A percentile compares a stretch with the other conserved stretches of the same genome.
These are phyloP conservation scores for Bagarius yarrelli DNA, from an alignment of 2,113 vertebrate genomes.

Conservation along the genomic window DNA sequence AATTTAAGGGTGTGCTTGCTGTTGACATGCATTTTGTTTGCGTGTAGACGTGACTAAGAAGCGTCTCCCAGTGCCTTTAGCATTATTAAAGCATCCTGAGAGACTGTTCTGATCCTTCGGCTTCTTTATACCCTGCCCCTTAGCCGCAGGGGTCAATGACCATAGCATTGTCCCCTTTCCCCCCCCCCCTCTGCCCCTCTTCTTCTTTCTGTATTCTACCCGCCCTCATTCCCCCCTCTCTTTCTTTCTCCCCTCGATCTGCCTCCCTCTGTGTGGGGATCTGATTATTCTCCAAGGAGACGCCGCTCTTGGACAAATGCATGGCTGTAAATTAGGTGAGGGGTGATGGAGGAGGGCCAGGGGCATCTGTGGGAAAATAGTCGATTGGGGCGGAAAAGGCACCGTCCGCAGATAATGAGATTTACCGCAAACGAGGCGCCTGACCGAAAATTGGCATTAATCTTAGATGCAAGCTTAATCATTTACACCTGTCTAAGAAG, in stretches of 20 bases:
- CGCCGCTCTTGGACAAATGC: constrained; percentile 68
- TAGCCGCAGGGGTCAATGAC: constrained; percentile 69
- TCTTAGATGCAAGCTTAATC: constrained; percentile 45
- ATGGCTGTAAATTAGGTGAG: constrained; percentile 73
- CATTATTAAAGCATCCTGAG: constrained; percentile 63
- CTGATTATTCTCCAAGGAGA: constrained; percentile 80
- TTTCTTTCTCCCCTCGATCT: constrained; percentile 17
- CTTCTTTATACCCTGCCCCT: constrained; percentile 65
- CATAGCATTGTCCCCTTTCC: constrained; percentile 63
- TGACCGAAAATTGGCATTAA: constrained; percentile 32
- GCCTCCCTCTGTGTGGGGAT: constrained; percentile 70
- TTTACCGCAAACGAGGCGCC: constrained; percentile 45
- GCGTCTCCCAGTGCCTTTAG: constrained; percentile 50
- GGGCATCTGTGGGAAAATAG: constrained; percentile 64
- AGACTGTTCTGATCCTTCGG: constrained; percentile 60
- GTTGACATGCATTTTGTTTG: constrained; percentile 5
- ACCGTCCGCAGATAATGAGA: constrained; percentile 44
- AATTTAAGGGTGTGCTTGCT: constrained; percentile 56
- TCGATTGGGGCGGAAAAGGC: constrained; percentile 30
- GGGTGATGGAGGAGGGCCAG: constrained; percentile 61
- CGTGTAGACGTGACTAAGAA: constrained; percentile 46
- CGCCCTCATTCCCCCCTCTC: neutral
- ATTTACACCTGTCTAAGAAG: constrained; percentile 41
- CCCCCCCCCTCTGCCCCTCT: neutral
- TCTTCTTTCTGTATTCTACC: constrained; percentile 10